Percentiles rank a stretch among this genome's conserved stretches.
Evolutionary conservation across 2,888 invertebrate species (phyloP).

Genomic region (Norana najaformis): DNA sequence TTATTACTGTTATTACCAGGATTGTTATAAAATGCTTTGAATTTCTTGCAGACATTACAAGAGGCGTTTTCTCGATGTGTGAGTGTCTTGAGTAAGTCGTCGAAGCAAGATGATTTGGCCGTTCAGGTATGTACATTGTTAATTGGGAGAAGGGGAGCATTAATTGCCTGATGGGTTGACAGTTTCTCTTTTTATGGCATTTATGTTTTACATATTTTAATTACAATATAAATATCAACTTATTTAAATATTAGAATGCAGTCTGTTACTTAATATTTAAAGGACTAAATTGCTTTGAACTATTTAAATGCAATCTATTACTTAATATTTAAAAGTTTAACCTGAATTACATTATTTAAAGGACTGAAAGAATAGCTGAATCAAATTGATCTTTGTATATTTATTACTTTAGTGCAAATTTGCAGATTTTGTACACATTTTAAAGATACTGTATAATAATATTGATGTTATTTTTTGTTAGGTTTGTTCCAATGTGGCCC

Average conservation of each 20-base stretch:
- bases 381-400: neutral
- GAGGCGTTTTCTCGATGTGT: conserved; percentile 93
- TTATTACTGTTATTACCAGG: neutral
- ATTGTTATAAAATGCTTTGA: neutral
- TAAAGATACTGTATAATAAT: neutral
- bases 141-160: neutral
- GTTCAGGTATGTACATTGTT: conserved; percentile 71
- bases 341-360: neutral
- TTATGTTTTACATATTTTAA: neutral
- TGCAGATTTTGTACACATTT: neutral
- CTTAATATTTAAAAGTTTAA: neutral
- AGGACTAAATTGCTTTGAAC: neutral
- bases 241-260: neutral
- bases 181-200: neutral
- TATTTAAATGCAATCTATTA: neutral
- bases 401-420: neutral
- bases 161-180: neutral
- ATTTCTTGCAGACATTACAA: conserved; percentile 68
- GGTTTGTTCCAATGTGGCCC: conserved; percentile 87
- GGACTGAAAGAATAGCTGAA: neutral
- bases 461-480: conserved; percentile 38
- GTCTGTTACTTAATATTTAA: neutral
- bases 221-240: too few species aligned
- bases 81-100: conserved; percentile 80
- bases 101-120: conserved; percentile 76